These are phyloP conservation scores for Aporophyla lueneburgensis DNA, from an alignment of 2,888 invertebrate genomes.

Conservation along the genomic window DNA sequence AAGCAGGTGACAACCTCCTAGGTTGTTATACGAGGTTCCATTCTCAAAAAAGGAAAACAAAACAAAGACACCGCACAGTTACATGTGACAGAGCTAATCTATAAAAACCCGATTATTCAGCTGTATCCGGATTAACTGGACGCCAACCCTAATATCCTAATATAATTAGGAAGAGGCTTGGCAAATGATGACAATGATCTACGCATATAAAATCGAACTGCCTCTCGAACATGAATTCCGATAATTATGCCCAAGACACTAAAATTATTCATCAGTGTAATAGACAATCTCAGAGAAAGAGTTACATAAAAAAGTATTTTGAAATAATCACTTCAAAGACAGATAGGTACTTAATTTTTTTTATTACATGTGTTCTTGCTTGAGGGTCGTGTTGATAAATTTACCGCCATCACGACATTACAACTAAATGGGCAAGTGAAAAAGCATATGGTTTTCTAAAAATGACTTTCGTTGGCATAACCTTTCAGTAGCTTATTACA, in stretches of 20 bases:
- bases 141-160: background rate
- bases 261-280: background rate
- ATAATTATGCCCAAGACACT: background rate
- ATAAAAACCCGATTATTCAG: background rate
- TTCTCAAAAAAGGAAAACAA: too few relatives aligned
- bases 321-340: background rate
- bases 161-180: background rate
- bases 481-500: background rate
- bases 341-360: background rate
- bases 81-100: background rate
- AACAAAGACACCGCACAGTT: background rate
- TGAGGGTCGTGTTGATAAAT: background rate
- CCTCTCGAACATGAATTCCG: too few relatives aligned
- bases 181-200: background rate
- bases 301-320: background rate
- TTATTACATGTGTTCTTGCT: background rate
- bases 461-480: background rate
- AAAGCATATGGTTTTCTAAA: background rate
- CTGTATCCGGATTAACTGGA: background rate
- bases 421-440: background rate
- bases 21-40: too few relatives aligned
- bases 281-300: background rate
- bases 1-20: too few relatives aligned
- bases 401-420: background rate
- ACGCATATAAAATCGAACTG: background rate